Percentiles rank a stretch among this genome's conserved stretches.
phyloP scores from a whole-genome alignment of 2,113 vertebrate genomes.

The Lepus timidus region DNA sequence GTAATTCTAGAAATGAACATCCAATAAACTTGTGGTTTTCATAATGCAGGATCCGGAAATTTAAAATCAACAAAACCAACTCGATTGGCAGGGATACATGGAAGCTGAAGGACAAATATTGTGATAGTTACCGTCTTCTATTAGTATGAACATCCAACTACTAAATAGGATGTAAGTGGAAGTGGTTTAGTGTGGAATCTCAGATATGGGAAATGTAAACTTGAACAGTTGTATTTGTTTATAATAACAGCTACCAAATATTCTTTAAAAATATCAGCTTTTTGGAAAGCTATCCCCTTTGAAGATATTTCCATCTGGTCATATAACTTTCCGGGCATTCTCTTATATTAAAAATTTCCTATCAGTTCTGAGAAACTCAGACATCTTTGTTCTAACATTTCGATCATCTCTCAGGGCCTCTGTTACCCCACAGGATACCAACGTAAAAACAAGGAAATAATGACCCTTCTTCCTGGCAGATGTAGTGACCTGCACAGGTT shows the following conservation, averaged over 20 bases:
- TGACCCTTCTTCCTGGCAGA: not conserved
- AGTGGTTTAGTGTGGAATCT: not conserved
- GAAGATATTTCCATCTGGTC: not conserved
- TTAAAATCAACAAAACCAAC: not conserved
- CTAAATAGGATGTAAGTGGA: not conserved
- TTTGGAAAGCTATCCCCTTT: not conserved
- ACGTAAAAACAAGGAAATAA: not conserved
- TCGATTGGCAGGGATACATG: not conserved
- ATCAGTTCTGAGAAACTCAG: constrained; percentile 21
- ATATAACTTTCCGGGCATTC: constrained; percentile 37
- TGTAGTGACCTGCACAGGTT: not conserved
- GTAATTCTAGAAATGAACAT: not conserved
- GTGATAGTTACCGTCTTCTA: not conserved
- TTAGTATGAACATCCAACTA: not conserved
- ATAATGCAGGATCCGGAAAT: not conserved
- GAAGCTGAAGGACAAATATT: not conserved
- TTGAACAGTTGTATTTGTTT: not conserved
- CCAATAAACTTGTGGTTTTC: not conserved
- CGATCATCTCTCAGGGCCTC: not conserved
- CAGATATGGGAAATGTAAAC: not conserved
- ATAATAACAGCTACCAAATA: not conserved
- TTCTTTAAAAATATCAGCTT: constrained; percentile 13
- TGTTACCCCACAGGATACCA: not conserved
- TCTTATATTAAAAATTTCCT: constrained; percentile 26
- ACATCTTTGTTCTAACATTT: not conserved